A percentile compares a stretch with the other conserved stretches of the same genome.
These are phyloP conservation scores for Drymonia ruficornis DNA, from an alignment of 2,888 invertebrate genomes.

Conservation along the genomic window DNA sequence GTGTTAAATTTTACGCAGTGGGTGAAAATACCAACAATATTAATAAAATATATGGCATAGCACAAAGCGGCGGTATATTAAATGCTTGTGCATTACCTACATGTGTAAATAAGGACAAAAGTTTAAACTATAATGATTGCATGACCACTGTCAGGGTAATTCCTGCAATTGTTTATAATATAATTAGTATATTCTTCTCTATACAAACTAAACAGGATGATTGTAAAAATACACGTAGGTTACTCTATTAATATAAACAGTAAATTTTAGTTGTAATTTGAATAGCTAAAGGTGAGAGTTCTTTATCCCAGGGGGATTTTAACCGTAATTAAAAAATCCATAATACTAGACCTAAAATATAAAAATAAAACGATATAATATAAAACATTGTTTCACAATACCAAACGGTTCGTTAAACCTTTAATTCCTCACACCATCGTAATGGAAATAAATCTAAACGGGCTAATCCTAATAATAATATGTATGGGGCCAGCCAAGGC, in stretches of 20 bases:
- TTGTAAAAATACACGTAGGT: not conserved
- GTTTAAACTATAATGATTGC: not conserved
- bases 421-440: constrained; percentile 11
- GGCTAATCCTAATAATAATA: constrained; percentile 43
- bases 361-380: too few species aligned
- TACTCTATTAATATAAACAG: not conserved
- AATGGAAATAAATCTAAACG: constrained; percentile 34
- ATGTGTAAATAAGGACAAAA: not conserved
- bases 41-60: too few species aligned
- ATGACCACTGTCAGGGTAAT: not conserved
- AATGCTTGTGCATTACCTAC: not conserved
- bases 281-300: too few species aligned
- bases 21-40: too few species aligned
- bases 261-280: too few species aligned
- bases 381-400: too few species aligned
- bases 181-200: not conserved
- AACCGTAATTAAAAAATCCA: too few species aligned
- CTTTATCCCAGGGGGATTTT: too few species aligned
- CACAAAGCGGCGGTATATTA: too few species aligned
- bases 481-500: constrained; percentile 40
- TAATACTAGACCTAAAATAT: too few species aligned
- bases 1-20: too few species aligned
- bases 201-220: not conserved
- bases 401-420: too few species aligned
- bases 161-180: not conserved